Conservation (phyloP, 2,888 invertebrate species). For the Liopterus haemorrhoidalis region DNA sequence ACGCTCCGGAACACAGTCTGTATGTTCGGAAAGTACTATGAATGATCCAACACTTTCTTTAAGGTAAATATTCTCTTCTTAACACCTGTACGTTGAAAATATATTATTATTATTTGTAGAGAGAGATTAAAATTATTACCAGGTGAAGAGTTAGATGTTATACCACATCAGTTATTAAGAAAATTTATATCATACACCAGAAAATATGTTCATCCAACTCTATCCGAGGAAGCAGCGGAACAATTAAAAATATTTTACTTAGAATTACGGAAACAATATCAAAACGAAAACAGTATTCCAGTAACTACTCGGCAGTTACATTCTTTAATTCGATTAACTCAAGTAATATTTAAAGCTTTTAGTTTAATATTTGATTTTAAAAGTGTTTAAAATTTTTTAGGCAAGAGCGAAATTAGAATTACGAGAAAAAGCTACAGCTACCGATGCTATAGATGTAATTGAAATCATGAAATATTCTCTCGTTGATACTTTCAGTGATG, state of each 20-base stretch:
- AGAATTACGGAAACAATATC: conserved; percentile 63
- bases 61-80: too few species aligned
- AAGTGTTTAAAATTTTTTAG: conserved; percentile 42
- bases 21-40: too few species aligned
- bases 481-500: conserved; percentile 68
- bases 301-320: conserved; percentile 85
- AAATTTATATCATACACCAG: conserved; percentile 91
- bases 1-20: not conserved
- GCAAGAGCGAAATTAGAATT: conserved; percentile 85
- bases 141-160: conserved; percentile 60
- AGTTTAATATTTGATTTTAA: conserved; percentile 11
- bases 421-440: conserved; percentile 67
- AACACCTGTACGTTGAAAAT: too few species aligned
- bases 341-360: conserved; percentile 47
- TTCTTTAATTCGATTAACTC: conserved; percentile 78
- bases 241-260: conserved; percentile 75
- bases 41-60: conserved; percentile 3
- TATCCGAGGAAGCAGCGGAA: conserved; percentile 65
- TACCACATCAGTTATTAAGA: conserved; percentile 71
- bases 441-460: conserved; percentile 81
- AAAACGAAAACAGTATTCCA: conserved; percentile 63
- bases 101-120: conserved; percentile 48
- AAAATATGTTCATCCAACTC: conserved; percentile 76
- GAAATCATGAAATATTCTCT: conserved; percentile 77
- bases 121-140: conserved; percentile 54